phyloP scores from a whole-genome alignment of 1,140 invertebrate species.

The Pseudomyrmex flavicornis region DNA sequence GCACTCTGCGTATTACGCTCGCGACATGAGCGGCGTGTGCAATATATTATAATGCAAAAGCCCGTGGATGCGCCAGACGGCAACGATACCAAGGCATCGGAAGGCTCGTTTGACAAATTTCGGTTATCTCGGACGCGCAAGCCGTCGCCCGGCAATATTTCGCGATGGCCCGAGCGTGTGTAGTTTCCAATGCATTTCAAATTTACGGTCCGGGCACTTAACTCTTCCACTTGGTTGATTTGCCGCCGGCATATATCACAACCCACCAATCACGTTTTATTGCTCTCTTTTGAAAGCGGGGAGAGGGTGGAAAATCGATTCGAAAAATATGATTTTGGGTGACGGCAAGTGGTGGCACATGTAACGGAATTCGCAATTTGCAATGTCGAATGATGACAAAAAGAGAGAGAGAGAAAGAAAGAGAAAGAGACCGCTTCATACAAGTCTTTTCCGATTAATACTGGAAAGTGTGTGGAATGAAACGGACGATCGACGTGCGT shows the following conservation, averaged over 20 bases:
- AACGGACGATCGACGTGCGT: not conserved
- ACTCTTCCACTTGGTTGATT: slow-evolving; percentile 10
- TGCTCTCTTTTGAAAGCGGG: not conserved
- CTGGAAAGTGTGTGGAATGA: not conserved
- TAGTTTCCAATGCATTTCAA: slow-evolving; percentile 47
- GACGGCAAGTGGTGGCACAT: too few species aligned
- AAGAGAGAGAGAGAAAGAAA: not conserved
- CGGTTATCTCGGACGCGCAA: slow-evolving; percentile 48
- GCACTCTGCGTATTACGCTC: slow-evolving; percentile 21
- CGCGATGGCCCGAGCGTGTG: not conserved
- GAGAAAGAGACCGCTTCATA: too few species aligned
- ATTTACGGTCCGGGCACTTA: slow-evolving; percentile 4
- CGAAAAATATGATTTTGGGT: not conserved
- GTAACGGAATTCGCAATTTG: not conserved
- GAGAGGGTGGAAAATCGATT: not conserved
- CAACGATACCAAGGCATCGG: slow-evolving; percentile 8
- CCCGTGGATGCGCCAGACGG: slow-evolving; percentile 32
- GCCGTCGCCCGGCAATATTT: slow-evolving; percentile 9
- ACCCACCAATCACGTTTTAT: not conserved
- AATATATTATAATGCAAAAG: slow-evolving; percentile 39
- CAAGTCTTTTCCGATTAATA: not conserved
- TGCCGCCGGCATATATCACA: not conserved
- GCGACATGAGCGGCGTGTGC: slow-evolving; percentile 11
- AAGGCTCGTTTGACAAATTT: slow-evolving; percentile 48
- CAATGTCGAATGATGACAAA: not conserved